Evolutionary conservation across 2,888 invertebrate species (phyloP), one percentile per base, ranked within the genome.

Genomic region (Sialis fuliginosa): DNA sequence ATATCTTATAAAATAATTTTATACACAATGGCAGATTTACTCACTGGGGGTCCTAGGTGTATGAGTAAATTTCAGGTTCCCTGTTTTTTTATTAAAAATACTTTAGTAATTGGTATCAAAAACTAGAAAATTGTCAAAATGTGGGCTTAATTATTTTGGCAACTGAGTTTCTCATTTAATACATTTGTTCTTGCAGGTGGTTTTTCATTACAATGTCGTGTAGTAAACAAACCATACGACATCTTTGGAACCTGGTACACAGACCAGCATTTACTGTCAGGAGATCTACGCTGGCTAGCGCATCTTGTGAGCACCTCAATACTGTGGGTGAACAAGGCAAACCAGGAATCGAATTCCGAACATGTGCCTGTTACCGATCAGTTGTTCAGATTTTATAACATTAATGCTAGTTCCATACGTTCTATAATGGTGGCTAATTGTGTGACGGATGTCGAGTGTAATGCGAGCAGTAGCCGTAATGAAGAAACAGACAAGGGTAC

Each of bases 211-310:
- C 77, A 81, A 54, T 82, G 83, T 56, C 68, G 83, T 44, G 81
- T 87, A 6, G 73, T 77, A 43, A 88, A 87, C 65, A 84, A 84
- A 55, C 88, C 89, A 0, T 88, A 87, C 57, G 88, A 89, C 61
- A 81, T 88, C 52, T 88, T 88, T 65, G 88, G 89, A 6, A 81
- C 86, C n/a, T 89, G 88, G 88, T 87, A 82, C 59, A 84, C 81
- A 57, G 84, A 86, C 59, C 75, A 77, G 54, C 81, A 86, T 60
- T 68, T 89, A 7, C 65, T 89, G 39, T 86, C 86, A 6, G 88
- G 87, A 2, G 81, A 85, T 58, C 66, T 87, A n/a, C 76, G 79
- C 57, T 85, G 85, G 82, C 64, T 87, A 45, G 83, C 80, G 1
- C 79, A 83, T 61, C 65, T 81, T 54, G 78, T 81, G 12, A 81